Evolutionary conservation across 2,797 vertebrate genomes (phyloP), one percentile per base, ranked within the genome.

Genomic region (Ambastaia sidthimunki): DNA sequence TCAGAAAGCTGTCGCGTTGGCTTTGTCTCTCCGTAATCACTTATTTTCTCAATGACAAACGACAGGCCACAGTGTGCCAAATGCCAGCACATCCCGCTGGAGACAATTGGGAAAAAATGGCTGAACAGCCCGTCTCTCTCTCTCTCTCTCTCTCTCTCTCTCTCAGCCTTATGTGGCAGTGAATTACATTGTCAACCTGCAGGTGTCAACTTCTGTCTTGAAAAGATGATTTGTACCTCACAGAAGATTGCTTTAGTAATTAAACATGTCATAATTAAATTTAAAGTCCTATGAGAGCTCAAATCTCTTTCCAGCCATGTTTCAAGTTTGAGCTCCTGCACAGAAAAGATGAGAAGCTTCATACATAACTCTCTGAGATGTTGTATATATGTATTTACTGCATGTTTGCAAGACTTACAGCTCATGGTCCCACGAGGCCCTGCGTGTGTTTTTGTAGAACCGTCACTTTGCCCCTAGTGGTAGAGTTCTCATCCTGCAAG

Each of bases 161-260:
- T 31, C 80, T 37, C 54, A 80, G 80, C 85, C 48, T 62, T 68
- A 87, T 88, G 89, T 89, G 65, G 82, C 71, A 80, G 85, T 89
- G 91, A 92, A 92, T 93, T 87, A 92, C 31, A 85, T 87, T 76
- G 85, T 82, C 82, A 81, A 88, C 90, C 90, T 91, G 88, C 89
- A 91, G 90, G 90, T 92, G 90, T 88, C 84, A 83, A 76, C 83
- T 67, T 90, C 85, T 86, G 86, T 59, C 59, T 87, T 90, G 85
- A 91, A 93, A 93, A 90, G 85, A 92, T 92, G 91, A 91, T 93
- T 92, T 88, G 85, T 88, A 88, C 89, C 91, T 89, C 89, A 91
- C 87, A 88, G 91, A 93, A 93, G 91, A 94, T 94, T 94, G 92
- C 92, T 93, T 93, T 93, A 90, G 89, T 93, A 93, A 94, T 94